A percentile compares a stretch with the other conserved stretches of the same genome.
Conservation (phyloP, 2,113 vertebrate genomes). For the Saguinus imperator region DNA sequence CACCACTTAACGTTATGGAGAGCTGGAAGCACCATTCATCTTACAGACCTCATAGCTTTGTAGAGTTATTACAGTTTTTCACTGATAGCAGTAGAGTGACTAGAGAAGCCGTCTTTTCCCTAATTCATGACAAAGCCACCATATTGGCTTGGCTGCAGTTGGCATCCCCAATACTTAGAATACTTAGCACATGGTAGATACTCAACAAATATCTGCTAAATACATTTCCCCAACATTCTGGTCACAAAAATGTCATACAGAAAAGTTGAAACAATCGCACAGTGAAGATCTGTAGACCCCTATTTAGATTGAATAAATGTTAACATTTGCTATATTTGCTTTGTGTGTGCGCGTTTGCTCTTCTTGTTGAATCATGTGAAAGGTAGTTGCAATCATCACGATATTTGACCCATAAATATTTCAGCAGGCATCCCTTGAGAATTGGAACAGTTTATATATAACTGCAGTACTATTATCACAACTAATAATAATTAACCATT, state of each 20-base stretch:
- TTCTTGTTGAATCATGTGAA: slow-evolving; percentile 29
- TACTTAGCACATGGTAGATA: background rate
- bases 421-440: slow-evolving; percentile 5
- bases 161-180: background rate
- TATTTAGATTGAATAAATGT: background rate
- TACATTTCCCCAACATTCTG: background rate
- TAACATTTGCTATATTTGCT: background rate
- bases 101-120: slow-evolving; percentile 13
- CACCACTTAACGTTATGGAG: background rate
- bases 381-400: background rate
- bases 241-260: background rate
- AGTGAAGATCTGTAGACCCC: background rate
- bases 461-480: background rate
- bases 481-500: slow-evolving; percentile 15
- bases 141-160: background rate
- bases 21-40: background rate
- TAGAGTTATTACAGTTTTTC: slow-evolving; percentile 20
- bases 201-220: slow-evolving; percentile 2
- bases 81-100: slow-evolving; percentile 13
- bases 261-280: slow-evolving; percentile 9
- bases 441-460: slow-evolving; percentile 2
- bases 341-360: background rate
- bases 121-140: slow-evolving; percentile 12
- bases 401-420: slow-evolving; percentile 13
- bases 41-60: background rate